These are phyloP conservation scores for Cnemophilus loriae DNA, from an alignment of 2,113 vertebrate genomes.

Conservation along the genomic window DNA sequence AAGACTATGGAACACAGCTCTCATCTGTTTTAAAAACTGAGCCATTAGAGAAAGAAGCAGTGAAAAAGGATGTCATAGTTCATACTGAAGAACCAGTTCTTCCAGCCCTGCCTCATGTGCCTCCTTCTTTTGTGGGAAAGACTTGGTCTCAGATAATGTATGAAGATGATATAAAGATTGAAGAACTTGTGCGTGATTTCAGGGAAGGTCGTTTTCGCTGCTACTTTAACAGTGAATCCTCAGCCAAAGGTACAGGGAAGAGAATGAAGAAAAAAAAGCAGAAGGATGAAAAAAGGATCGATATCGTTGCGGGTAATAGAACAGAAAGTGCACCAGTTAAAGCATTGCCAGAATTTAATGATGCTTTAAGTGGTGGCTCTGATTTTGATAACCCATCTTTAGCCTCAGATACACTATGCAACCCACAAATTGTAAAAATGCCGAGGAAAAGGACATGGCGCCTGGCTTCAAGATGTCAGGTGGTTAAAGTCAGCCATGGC, in stretches of 20 bases:
- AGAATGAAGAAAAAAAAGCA: conserved; percentile 48
- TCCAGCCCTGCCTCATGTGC: conserved; percentile 79
- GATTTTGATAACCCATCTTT: conserved; percentile 36
- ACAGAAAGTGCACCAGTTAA: conserved; percentile 9
- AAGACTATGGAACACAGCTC: conserved; percentile 74
- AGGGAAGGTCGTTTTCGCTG: conserved; percentile 78
- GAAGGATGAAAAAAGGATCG: not conserved
- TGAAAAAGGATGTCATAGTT: not conserved
- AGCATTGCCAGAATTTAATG: conserved; percentile 61
- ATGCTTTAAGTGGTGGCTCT: conserved; percentile 17
- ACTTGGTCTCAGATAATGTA: conserved; percentile 83
- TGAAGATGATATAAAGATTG: conserved; percentile 85
- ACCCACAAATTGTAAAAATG: conserved; percentile 36
- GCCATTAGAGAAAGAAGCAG: conserved; percentile 1
- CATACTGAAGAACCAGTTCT: conserved; percentile 71
- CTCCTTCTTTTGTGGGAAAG: conserved; percentile 86
- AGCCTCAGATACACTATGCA: conserved; percentile 35
- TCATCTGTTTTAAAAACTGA: conserved; percentile 63
- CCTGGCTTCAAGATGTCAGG: conserved; percentile 83
- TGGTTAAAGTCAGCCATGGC: conserved; percentile 83
- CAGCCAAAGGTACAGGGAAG: conserved; percentile 68
- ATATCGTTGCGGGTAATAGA: not conserved
- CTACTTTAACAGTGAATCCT: conserved; percentile 82
- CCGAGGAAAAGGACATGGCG: conserved; percentile 68
- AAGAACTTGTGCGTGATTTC: conserved; percentile 82